Conservation (phyloP, 2,888 invertebrate species). For the Clepsis dumicolana region DNA sequence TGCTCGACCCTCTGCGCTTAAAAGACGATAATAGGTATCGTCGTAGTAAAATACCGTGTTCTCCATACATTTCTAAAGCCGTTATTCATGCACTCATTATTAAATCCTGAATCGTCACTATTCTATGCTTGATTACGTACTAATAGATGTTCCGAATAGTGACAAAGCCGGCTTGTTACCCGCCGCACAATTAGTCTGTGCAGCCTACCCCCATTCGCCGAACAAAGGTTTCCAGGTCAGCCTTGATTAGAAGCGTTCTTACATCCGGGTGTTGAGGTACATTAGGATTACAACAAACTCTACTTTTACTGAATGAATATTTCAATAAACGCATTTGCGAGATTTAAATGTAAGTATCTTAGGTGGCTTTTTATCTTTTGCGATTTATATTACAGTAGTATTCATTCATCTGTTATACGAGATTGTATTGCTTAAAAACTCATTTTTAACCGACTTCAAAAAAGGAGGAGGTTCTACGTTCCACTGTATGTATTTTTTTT, state of each 20-base stretch:
- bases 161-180: constrained; percentile 55
- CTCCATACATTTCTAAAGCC: background rate
- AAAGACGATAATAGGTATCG: too few relatives aligned
- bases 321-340: background rate
- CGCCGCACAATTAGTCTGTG: constrained; percentile 63
- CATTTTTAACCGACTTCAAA: too few relatives aligned
- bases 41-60: too few relatives aligned
- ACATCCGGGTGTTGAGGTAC: constrained; percentile 23
- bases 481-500: too few relatives aligned
- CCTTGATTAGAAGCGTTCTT: constrained; percentile 62
- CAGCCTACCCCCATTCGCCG: constrained; percentile 55
- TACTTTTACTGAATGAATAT: background rate
- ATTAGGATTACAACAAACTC: constrained; percentile 5
- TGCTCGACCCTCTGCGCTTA: too few relatives aligned
- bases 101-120: constrained; percentile 11
- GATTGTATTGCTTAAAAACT: too few relatives aligned
- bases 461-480: too few relatives aligned
- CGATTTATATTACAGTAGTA: too few relatives aligned
- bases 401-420: too few relatives aligned
- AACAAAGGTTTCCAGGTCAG: constrained; percentile 68
- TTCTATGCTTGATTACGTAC: constrained; percentile 13
- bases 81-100: background rate
- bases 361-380: too few relatives aligned
- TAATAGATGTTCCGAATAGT: constrained; percentile 29
- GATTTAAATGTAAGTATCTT: too few relatives aligned